Conservation (phyloP, 1,140 invertebrate species). For the Propsilocerus akamusi region DNA sequence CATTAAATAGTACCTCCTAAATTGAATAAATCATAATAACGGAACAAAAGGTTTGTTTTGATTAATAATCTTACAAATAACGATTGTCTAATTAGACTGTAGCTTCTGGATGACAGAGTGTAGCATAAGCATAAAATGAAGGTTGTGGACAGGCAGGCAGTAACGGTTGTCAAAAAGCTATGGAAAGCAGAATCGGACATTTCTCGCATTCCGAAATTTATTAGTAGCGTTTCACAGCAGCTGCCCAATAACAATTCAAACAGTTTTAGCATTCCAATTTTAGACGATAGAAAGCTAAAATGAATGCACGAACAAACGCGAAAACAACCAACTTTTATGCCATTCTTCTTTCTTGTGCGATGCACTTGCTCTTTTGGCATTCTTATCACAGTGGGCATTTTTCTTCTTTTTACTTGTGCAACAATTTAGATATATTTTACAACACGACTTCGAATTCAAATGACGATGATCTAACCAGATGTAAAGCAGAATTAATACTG, state of each 20-base stretch:
- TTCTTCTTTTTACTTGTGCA: neutral
- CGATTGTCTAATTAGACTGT: constrained; percentile 48
- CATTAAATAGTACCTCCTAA: constrained; percentile 64
- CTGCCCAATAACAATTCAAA: constrained; percentile 54
- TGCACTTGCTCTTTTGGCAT: constrained; percentile 1
- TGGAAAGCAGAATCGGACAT: constrained; percentile 51
- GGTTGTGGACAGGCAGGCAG: constrained; percentile 53
- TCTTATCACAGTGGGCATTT: neutral
- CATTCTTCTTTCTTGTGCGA: constrained; percentile 15
- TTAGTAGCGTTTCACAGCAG: constrained; percentile 52
- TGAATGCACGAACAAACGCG: constrained; percentile 60
- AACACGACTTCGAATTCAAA: too few relatives aligned
- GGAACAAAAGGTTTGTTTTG: neutral
- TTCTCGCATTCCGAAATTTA: constrained; percentile 48
- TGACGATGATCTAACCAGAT: too few relatives aligned
- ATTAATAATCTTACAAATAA: constrained; percentile 46
- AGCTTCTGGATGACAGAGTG: constrained; percentile 53
- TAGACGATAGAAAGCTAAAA: constrained; percentile 45
- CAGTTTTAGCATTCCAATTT: constrained; percentile 50
- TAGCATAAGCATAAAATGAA: constrained; percentile 50
- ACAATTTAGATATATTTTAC: too few relatives aligned
- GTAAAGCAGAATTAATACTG: too few relatives aligned
- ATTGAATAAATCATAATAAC: neutral
- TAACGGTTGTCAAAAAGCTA: constrained; percentile 52
- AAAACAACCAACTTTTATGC: constrained; percentile 49